Evolutionary conservation across 2,113 vertebrate genomes (phyloP).

Genomic region (Oreochromis tanganicae): DNA sequence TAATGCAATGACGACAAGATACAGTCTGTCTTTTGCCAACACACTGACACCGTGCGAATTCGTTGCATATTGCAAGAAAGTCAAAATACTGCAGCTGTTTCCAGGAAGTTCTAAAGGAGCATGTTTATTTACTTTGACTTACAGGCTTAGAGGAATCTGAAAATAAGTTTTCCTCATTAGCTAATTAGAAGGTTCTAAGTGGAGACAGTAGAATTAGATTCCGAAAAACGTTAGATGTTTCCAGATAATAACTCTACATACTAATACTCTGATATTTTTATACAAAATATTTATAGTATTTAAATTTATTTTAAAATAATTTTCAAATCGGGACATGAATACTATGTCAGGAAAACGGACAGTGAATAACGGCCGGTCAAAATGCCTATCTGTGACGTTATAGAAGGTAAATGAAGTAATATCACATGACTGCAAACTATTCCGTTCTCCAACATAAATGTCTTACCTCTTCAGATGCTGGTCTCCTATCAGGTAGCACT

Average conservation of each 20-base stretch:
- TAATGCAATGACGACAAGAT: background rate
- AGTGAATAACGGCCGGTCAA: background rate
- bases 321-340: accelerated
- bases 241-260: background rate
- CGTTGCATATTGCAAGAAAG: background rate
- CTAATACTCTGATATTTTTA: background rate
- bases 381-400: accelerated
- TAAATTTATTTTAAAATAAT: accelerated
- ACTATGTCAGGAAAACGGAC: accelerated
- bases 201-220: accelerated
- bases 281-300: background rate
- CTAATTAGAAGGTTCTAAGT: background rate
- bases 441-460: background rate
- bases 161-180: accelerated
- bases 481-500: background rate
- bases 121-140: background rate
- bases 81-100: accelerated
- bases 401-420: accelerated
- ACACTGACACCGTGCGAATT: constrained; percentile 53
- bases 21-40: accelerated
- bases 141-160: background rate
- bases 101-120: accelerated
- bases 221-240: background rate
- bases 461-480: background rate
- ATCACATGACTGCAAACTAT: background rate